phyloP scores from a whole-genome alignment of 2,797 vertebrate genomes.

The Ceryle rudis region DNA sequence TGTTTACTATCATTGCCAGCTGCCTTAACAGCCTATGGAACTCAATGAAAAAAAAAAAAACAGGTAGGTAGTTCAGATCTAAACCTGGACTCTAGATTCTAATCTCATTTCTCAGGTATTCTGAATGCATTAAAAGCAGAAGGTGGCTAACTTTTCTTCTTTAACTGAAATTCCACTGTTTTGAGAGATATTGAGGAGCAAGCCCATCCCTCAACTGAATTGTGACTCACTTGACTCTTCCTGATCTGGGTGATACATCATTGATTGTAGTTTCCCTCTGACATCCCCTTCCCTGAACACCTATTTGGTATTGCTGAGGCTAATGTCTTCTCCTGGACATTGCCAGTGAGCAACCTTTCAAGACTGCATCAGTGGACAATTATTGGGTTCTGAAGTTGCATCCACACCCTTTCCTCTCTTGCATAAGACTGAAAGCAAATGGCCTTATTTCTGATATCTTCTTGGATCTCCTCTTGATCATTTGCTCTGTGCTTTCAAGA shows the following conservation, averaged over 20 bases:
- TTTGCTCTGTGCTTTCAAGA: neutral
- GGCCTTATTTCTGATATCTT: neutral
- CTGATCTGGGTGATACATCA: neutral
- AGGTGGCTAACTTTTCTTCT: neutral
- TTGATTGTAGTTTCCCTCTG: neutral
- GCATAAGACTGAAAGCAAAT: neutral
- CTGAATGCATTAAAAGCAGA: neutral
- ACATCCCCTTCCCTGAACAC: neutral
- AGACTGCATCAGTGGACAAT: neutral
- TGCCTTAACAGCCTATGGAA: neutral
- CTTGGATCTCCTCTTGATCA: neutral
- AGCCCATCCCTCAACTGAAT: neutral
- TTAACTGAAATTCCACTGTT: neutral
- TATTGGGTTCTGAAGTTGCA: neutral
- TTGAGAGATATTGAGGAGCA: neutral
- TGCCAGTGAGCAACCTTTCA: fast-evolving
- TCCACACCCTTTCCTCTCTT: neutral
- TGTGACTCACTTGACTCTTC: neutral
- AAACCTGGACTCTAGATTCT: neutral
- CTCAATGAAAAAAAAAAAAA: neutral
- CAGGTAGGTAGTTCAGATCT: neutral
- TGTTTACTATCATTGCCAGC: neutral
- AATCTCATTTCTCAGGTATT: neutral
- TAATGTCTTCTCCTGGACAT: neutral
- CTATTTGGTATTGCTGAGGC: neutral